Base-by-base conservation (phyloP, 2,888 invertebrate genomes). In the Beris chalybata region DNA sequence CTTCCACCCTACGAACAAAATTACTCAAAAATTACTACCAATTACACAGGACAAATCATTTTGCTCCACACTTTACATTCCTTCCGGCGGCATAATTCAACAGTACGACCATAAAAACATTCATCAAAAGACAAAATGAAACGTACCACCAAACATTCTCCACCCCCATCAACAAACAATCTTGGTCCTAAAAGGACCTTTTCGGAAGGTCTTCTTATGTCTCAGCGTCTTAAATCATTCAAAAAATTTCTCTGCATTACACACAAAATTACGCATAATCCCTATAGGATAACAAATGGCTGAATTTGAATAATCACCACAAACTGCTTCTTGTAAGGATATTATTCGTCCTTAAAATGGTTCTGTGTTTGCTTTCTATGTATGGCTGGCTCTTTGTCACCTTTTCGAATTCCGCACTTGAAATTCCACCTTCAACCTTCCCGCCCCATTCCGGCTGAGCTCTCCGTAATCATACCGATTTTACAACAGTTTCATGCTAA, bases 251-350 rank as follows among this genome's bases (percentile, higher is more conserved):
- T 52, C 61, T 32, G 38, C 50, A 50, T 61, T 61, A 61, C 61
- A 61, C 50, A 52, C 61, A 22, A 61, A 61, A 61, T 61, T 61
- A 61, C 61, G 61, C 50, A 61, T 61, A 61, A 61, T 61, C 61
- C 61, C 61, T 50, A 52, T 38, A 61, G 61, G 61, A 61, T 61
- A 61, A 61, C 61, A 61, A 61, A 61, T 61, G 50, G 38, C 52
- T 61, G 52, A 61, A 61, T 61, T 61, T 61, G 61, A 61, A 61
- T 61, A 61, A 61, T 61, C 61, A 61, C 61, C 61, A 22, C 50
- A 61, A 61, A 59, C 45, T 30, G 38, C 38, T 52, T 61, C 52
- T 13, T 30, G 22, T 48, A 59, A 13, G 61, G 52, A 61, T 61
- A 59, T 59, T 59, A 61, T 61, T 52, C 61, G 50, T 50, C 52